Percentiles rank a stretch among this genome's conserved stretches.
These are phyloP conservation scores for Drosophila prosaltans DNA, from an alignment of 1,140 invertebrate species.

Conservation along the genomic window DNA sequence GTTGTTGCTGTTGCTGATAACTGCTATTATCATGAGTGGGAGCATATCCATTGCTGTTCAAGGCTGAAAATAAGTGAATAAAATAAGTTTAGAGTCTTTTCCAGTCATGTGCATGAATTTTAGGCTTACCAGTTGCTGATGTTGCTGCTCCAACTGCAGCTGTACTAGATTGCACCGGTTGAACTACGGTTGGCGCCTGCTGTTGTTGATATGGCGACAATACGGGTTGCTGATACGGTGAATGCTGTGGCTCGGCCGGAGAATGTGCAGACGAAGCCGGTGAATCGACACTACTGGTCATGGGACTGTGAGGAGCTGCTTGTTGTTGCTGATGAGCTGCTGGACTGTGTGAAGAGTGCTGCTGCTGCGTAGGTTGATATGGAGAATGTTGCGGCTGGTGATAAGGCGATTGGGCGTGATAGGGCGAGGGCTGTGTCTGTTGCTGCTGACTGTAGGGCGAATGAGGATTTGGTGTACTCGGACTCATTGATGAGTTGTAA, in stretches of 20 bases:
- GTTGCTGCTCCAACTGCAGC: slow-evolving; percentile 47
- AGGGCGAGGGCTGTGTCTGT: slow-evolving; percentile 81
- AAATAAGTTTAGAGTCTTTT: neutral
- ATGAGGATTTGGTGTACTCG: slow-evolving; percentile 81
- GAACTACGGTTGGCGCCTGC: neutral
- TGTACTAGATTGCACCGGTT: slow-evolving; percentile 25
- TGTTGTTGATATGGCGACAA: slow-evolving; percentile 72
- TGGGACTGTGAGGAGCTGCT: slow-evolving; percentile 56
- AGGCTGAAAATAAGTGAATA: slow-evolving; percentile 16
- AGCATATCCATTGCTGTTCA: slow-evolving; percentile 54
- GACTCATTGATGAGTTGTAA: slow-evolving; percentile 82
- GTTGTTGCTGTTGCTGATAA: slow-evolving; percentile 52
- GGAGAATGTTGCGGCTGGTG: slow-evolving; percentile 67
- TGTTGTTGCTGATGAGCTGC: slow-evolving; percentile 62
- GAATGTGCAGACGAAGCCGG: slow-evolving; percentile 74
- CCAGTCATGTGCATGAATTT: neutral
- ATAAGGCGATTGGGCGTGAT: slow-evolving; percentile 83
- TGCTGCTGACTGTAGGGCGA: slow-evolving; percentile 79
- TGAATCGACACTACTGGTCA: slow-evolving; percentile 70
- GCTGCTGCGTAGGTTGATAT: slow-evolving; percentile 46
- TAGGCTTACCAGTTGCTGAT: slow-evolving; percentile 52
- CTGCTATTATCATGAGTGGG: slow-evolving; percentile 46
- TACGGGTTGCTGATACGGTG: slow-evolving; percentile 76
- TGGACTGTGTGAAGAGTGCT: slow-evolving; percentile 59
- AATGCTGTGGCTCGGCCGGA: slow-evolving; percentile 75